Base-by-base conservation (phyloP, 2,888 invertebrate species). In the Dendrolimus houi region DNA sequence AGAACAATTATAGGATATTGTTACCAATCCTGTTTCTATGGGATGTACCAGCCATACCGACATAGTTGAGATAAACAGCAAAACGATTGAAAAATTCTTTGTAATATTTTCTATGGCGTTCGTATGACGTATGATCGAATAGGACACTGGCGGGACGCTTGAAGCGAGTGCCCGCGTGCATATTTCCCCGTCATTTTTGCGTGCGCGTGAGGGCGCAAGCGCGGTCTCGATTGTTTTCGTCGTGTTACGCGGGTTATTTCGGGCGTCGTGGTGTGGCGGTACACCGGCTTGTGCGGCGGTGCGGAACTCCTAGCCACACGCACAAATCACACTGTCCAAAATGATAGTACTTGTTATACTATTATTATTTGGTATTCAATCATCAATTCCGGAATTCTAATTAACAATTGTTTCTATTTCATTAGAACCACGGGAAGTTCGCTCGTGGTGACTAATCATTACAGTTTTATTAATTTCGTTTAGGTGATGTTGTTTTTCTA, bases 161-260 rank as follows among this genome's bases (percentile, higher is more conserved):
- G 29, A 29, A 29, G 29, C 29, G 3, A 29, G 64, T 65, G 65
- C 59, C 69, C 57, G 64, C 64, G 62, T 74, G 81, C 81, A 83
- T 85, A 85, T 84, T 85, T 86, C 70, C 75, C 73, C 73, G 79
- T 87, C 77, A 87, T 87, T 87, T 87, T 87, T 83, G 86, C 78
- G 74, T 67, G 75, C 71, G 75, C 75, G 77, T 74, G 83, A 81
- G 84, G 78, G 80, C 80, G 79, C 83, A 77, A 73, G 78, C 81
- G 78, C 84, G 81, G 77, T 77, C 77, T 74, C 81, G 82, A 88
- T 89, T 88, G 89, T 90, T 90, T 90, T 90, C 87, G 86, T 90
- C 83, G 88, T 88, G 84, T 89, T 88, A 83, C 82, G 85, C 80
- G 77, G 84, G 82, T 86, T 87, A 88, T 89, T 88, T 89, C 77